Evolutionary conservation across 2,888 invertebrate species (phyloP).

Genomic region (Catonia carolina): DNA sequence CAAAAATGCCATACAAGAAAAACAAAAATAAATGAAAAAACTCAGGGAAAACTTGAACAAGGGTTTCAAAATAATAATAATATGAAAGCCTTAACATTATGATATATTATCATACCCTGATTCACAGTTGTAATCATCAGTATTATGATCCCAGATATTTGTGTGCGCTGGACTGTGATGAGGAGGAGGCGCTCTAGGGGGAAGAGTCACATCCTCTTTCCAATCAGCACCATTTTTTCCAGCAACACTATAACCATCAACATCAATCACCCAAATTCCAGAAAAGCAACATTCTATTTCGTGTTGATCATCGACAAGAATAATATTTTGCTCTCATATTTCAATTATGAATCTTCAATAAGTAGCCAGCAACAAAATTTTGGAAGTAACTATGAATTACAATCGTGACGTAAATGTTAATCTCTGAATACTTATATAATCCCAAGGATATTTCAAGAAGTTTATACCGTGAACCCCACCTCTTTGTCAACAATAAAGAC

Average conservation of each 20-base stretch:
- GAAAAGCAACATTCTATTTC: background rate
- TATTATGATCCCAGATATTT: constrained; percentile 13
- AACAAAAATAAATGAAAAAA: too few species aligned
- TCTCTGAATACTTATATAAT: too few species aligned
- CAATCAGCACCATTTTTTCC: constrained; percentile 50
- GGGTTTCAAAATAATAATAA: too few species aligned
- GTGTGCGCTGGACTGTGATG: constrained; percentile 10
- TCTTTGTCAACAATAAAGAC: too few species aligned
- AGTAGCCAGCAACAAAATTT: too few species aligned
- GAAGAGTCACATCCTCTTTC: constrained; percentile 46
- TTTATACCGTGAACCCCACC: too few species aligned
- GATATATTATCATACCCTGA: background rate
- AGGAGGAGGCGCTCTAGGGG: constrained; percentile 1
- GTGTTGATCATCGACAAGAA: background rate
- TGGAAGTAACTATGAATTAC: too few species aligned
- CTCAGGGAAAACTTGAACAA: too few species aligned
- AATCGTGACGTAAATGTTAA: too few species aligned
- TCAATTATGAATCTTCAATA: background rate
- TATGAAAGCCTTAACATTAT: background rate
- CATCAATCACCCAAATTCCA: background rate
- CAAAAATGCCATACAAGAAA: too few species aligned
- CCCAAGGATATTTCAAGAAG: too few species aligned
- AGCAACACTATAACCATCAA: constrained; percentile 9
- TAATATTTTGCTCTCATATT: background rate
- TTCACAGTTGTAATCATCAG: constrained; percentile 9